A percentile compares a stretch with the other conserved stretches of the same genome.
Conservation (phyloP, 2,888 invertebrate species). For the Fabriciana adippe region DNA sequence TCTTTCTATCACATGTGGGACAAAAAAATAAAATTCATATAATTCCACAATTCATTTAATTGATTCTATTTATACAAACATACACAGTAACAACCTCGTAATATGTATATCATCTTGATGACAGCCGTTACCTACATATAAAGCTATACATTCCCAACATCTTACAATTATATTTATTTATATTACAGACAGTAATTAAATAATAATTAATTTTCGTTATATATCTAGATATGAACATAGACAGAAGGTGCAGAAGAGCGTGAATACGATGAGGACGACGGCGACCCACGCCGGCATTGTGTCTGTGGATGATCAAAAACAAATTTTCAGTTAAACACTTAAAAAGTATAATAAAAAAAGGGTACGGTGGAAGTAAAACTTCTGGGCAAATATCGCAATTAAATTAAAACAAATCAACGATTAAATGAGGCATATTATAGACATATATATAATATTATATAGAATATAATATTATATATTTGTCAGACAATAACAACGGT, state of each 20-base stretch:
- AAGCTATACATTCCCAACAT: slow-evolving; percentile 51
- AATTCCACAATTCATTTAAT: slow-evolving; percentile 71
- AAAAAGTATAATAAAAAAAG: background rate
- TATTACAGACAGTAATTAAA: slow-evolving; percentile 35
- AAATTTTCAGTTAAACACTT: background rate
- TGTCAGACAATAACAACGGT: no score
- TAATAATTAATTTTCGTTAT: slow-evolving; percentile 56
- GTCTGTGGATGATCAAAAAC: slow-evolving; percentile 79
- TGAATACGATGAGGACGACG: slow-evolving; percentile 87
- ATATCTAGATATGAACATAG: slow-evolving; percentile 93
- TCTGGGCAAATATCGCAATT: no score
- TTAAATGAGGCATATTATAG: no score
- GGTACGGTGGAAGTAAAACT: background rate
- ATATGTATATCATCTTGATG: slow-evolving; percentile 36
- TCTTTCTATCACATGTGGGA: background rate
- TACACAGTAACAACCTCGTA: slow-evolving; percentile 53
- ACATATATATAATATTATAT: no score
- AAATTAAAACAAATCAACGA: no score
- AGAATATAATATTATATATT: no score
- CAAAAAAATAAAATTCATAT: slow-evolving; percentile 41
- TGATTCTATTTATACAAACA: slow-evolving; percentile 72
- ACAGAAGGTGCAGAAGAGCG: slow-evolving; percentile 90
- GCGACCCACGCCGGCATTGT: slow-evolving; percentile 92
- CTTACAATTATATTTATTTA: slow-evolving; percentile 47
- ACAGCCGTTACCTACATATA: slow-evolving; percentile 49